phyloP scores from a whole-genome alignment of 2,113 vertebrate species.

The Oceanites oceanicus region DNA sequence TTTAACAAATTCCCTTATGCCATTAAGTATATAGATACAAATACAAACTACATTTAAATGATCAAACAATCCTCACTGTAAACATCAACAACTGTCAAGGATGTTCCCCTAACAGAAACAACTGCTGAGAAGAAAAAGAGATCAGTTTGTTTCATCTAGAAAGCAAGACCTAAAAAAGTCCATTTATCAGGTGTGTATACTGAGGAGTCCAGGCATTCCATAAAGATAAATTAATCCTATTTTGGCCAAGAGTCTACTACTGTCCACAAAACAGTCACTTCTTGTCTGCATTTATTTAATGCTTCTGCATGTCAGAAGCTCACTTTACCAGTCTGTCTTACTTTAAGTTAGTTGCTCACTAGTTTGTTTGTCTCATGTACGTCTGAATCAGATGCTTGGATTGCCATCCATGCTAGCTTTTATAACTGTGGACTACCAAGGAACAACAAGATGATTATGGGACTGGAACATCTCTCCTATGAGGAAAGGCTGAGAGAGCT shows the following conservation, averaged over 20 bases:
- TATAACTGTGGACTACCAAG: background rate
- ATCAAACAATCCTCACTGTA: background rate
- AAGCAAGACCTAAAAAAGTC: background rate
- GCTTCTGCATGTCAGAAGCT: background rate
- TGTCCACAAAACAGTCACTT: background rate
- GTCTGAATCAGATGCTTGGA: background rate
- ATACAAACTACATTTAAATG: background rate
- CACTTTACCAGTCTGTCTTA: background rate
- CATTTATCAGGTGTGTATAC: background rate
- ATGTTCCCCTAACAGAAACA: background rate
- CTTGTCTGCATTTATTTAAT: background rate
- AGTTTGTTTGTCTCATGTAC: background rate
- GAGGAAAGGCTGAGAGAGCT: background rate
- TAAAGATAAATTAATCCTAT: background rate
- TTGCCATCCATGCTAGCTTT: background rate
- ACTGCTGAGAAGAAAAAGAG: background rate
- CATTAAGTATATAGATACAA: background rate
- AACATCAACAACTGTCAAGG: background rate
- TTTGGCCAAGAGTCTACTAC: background rate
- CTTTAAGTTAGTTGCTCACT: background rate
- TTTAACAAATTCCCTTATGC: background rate
- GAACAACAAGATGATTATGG: background rate
- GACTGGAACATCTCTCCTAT: background rate
- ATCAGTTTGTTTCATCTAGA: background rate
- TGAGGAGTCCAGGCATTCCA: background rate